phyloP scores from a whole-genome alignment of 2,797 vertebrate species.

The Gobionotothen gibberifrons region DNA sequence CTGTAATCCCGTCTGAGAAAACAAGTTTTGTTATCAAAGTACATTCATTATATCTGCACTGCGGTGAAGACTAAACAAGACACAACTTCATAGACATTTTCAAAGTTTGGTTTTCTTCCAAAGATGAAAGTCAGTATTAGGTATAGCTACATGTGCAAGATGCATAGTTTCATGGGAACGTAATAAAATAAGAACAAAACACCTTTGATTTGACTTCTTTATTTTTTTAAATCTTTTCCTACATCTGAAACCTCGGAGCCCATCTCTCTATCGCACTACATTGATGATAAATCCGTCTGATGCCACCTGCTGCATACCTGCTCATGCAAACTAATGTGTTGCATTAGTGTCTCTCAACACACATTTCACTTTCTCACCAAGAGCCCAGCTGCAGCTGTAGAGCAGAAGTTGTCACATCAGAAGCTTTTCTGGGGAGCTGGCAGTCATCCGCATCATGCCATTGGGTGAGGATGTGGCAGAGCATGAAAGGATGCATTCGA shows the following conservation, averaged over 20 bases:
- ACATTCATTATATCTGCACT: slow-evolving; percentile 61
- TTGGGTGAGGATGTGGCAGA: slow-evolving; percentile 56
- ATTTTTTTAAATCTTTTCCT: slow-evolving; percentile 4
- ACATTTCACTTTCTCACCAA: slow-evolving; percentile 42
- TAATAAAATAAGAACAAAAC: not conserved
- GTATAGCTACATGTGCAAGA: not conserved
- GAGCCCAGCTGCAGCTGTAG: slow-evolving; percentile 45
- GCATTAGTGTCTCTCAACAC: slow-evolving; percentile 23
- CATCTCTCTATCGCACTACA: slow-evolving; percentile 4
- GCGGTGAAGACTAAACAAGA: slow-evolving; percentile 32
- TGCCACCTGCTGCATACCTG: slow-evolving; percentile 46
- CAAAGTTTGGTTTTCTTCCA: slow-evolving; percentile 21
- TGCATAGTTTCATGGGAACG: slow-evolving; percentile 4
- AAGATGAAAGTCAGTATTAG: slow-evolving; percentile 30
- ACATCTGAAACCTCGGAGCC: slow-evolving; percentile 12
- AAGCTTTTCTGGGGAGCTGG: slow-evolving; percentile 54
- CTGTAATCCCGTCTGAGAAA: slow-evolving; percentile 68
- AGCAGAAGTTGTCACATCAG: slow-evolving; percentile 56
- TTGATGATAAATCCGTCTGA: slow-evolving; percentile 35
- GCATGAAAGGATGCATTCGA: slow-evolving; percentile 63
- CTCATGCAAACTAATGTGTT: slow-evolving; percentile 32
- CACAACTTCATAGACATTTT: slow-evolving; percentile 9
- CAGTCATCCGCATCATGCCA: slow-evolving; percentile 51
- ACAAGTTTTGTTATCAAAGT: slow-evolving; percentile 68
- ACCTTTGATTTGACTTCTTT: not conserved